Conservation (phyloP, 2,888 invertebrate genomes). For the Drosophila cognata region DNA sequence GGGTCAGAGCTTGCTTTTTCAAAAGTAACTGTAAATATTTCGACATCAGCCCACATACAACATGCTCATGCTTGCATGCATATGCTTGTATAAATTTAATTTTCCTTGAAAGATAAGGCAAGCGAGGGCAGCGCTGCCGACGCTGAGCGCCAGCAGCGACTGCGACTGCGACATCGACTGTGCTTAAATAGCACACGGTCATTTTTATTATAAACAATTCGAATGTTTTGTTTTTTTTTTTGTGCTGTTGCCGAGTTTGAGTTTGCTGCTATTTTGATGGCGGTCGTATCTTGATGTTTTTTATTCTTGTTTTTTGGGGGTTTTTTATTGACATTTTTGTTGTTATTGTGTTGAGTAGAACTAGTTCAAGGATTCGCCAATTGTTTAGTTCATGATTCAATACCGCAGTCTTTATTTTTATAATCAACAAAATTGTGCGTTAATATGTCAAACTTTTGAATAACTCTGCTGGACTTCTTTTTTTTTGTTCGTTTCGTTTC, state of each 20-base stretch:
- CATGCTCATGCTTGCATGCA: background rate
- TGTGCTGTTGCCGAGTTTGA: conserved; percentile 68
- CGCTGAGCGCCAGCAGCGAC: conserved; percentile 17
- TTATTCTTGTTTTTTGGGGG: conserved; percentile 27
- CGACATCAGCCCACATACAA: conserved; percentile 41
- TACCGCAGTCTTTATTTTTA: background rate
- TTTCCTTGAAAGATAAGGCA: conserved; percentile 85
- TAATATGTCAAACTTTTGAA: background rate
- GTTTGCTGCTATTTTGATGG: conserved; percentile 56
- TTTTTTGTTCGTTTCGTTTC: background rate
- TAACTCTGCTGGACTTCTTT: background rate
- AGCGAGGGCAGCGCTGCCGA: conserved; percentile 29
- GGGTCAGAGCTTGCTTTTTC: conserved; percentile 44
- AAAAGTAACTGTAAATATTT: conserved; percentile 59
- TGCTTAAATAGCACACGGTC: conserved; percentile 83
- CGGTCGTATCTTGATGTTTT: conserved; percentile 42
- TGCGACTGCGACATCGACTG: conserved; percentile 30
- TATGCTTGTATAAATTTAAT: conserved; percentile 60
- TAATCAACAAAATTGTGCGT: background rate
- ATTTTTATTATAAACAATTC: conserved; percentile 82
- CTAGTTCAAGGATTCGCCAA: conserved; percentile 75
- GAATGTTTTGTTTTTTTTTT: conserved; percentile 56
- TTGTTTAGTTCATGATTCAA: conserved; percentile 15
- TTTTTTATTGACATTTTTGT: conserved; percentile 50
- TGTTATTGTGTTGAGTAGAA: conserved; percentile 49